A percentile compares a stretch with the other conserved stretches of the same genome.
phyloP scores from a whole-genome alignment of 2,888 invertebrate species.

The Cynaeus angustus region DNA sequence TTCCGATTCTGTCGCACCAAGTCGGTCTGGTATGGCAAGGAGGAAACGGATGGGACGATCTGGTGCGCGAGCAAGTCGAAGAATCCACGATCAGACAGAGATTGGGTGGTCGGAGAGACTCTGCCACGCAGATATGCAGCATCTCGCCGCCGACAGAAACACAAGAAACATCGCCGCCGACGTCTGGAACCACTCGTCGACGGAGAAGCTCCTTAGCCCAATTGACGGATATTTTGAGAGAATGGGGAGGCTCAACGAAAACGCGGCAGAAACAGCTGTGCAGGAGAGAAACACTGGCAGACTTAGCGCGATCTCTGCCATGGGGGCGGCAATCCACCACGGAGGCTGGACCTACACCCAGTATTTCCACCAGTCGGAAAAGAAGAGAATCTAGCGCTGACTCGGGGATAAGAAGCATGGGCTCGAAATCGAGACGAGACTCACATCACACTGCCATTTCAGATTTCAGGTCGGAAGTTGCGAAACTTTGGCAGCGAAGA shows the following conservation, averaged over 20 bases:
- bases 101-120: slow-evolving; percentile 89
- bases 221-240: slow-evolving; percentile 87
- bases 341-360: slow-evolving; percentile 70
- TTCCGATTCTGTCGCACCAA: slow-evolving; percentile 95
- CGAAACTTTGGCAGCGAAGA: slow-evolving; percentile 81
- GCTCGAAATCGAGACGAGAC: slow-evolving; percentile 83
- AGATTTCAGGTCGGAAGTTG: slow-evolving; percentile 82
- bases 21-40: slow-evolving; percentile 95
- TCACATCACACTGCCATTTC: slow-evolving; percentile 79
- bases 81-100: slow-evolving; percentile 90
- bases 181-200: slow-evolving; percentile 77
- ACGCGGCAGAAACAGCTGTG: slow-evolving; percentile 81
- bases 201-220: slow-evolving; percentile 91
- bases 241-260: slow-evolving; percentile 84
- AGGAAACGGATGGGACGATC: slow-evolving; percentile 95
- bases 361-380: slow-evolving; percentile 75
- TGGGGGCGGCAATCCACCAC: slow-evolving; percentile 81
- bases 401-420: slow-evolving; percentile 83
- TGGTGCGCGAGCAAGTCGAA: slow-evolving; percentile 89
- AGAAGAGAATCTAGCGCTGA: slow-evolving; percentile 92
- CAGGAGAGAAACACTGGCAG: slow-evolving; percentile 90
- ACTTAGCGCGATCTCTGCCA: slow-evolving; percentile 88
- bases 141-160: slow-evolving; percentile 85
- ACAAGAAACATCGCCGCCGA: slow-evolving; percentile 82
- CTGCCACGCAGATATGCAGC: slow-evolving; percentile 91